These are phyloP conservation scores for Hyaena hyaena DNA, from an alignment of 2,113 vertebrate genomes.

Conservation along the genomic window DNA sequence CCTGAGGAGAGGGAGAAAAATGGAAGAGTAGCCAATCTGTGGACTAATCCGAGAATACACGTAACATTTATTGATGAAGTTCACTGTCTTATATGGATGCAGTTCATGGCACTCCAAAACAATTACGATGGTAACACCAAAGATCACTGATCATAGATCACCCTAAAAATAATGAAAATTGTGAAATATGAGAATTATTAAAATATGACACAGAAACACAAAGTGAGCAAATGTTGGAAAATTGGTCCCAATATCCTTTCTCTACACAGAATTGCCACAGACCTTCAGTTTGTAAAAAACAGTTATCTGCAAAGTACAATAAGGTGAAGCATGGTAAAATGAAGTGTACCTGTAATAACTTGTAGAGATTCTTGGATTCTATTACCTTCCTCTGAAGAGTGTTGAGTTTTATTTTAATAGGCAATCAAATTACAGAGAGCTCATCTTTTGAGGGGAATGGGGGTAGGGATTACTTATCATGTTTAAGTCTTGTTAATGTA, in stretches of 20 bases:
- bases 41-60: background rate
- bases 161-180: background rate
- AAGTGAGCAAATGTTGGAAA: background rate
- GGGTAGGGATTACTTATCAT: background rate
- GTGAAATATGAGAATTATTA: background rate
- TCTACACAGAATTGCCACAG: background rate
- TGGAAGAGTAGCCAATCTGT: background rate
- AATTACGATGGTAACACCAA: background rate
- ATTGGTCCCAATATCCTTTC: background rate
- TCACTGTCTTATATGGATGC: background rate
- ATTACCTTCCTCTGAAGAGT: background rate
- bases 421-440: background rate
- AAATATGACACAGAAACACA: background rate
- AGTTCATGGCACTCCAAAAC: background rate
- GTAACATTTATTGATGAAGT: background rate
- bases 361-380: background rate
- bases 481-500: background rate
- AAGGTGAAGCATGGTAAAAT: background rate
- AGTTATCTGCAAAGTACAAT: background rate
- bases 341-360: background rate
- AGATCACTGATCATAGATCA: background rate
- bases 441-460: background rate
- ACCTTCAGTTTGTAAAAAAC: background rate
- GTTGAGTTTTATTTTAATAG: slow-evolving; percentile 38
- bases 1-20: background rate